Evolutionary conservation across 2,113 vertebrate genomes (phyloP).

Genomic region (Panthera uncia): DNA sequence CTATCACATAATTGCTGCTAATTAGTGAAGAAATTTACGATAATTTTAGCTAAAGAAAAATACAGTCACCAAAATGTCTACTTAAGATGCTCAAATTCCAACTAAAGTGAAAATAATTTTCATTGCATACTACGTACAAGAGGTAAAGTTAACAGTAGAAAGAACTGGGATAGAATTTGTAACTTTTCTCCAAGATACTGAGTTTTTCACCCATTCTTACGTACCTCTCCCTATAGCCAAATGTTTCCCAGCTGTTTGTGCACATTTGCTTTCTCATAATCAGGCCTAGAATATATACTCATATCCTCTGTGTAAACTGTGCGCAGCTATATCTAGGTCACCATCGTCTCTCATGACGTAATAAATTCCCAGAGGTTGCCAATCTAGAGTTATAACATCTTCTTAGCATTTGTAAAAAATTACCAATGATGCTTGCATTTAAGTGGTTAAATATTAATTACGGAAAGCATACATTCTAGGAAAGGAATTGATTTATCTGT

Average conservation of each 20-base stretch:
- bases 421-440: not conserved
- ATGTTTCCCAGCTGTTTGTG: not conserved
- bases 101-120: not conserved
- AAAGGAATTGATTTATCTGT: not conserved
- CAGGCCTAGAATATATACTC: not conserved
- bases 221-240: not conserved
- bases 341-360: not conserved
- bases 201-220: not conserved
- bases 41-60: slow-evolving; percentile 37
- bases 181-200: not conserved
- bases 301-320: not conserved
- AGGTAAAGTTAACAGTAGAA: not conserved
- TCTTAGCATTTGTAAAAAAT: not conserved
- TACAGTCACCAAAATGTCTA: not conserved
- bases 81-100: not conserved
- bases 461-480: not conserved
- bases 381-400: not conserved
- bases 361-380: not conserved
- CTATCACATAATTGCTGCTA: not conserved
- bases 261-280: not conserved
- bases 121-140: not conserved
- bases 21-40: not conserved
- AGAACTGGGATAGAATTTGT: not conserved
- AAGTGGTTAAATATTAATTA: not conserved
- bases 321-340: not conserved